These are phyloP conservation scores for Drosophila ohnishii DNA, from an alignment of 1,140 invertebrate species.

Conservation along the genomic window DNA sequence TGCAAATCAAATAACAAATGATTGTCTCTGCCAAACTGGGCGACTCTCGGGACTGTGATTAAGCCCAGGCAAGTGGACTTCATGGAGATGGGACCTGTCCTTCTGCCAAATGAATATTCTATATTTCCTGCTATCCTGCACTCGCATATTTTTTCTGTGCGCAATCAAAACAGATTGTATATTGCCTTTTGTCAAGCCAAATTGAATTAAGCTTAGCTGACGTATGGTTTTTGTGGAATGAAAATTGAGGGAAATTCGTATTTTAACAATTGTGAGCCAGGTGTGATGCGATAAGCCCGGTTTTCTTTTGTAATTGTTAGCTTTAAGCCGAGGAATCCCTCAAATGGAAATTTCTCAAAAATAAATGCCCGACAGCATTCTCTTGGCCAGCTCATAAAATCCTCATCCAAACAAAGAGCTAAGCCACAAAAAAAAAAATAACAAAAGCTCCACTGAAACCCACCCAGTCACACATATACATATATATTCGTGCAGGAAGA, in stretches of 20 bases:
- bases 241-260: slow-evolving; percentile 16
- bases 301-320: slow-evolving; percentile 37
- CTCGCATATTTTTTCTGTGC: slow-evolving; percentile 13
- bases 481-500: slow-evolving; percentile 19
- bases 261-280: slow-evolving; percentile 14
- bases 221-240: slow-evolving; percentile 27
- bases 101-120: slow-evolving; percentile 55
- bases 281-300: slow-evolving; percentile 40
- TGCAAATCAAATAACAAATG: slow-evolving; percentile 76
- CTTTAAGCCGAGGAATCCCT: slow-evolving; percentile 13
- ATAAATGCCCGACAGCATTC: slow-evolving; percentile 12
- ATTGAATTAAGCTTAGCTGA: slow-evolving; percentile 35
- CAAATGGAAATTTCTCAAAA: slow-evolving; percentile 21
- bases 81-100: slow-evolving; percentile 30
- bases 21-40: slow-evolving; percentile 49
- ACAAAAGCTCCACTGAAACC: slow-evolving; percentile 25
- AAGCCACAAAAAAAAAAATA: slow-evolving; percentile 32
- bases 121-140: slow-evolving; percentile 13
- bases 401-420: slow-evolving; percentile 27
- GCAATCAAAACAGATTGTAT: slow-evolving; percentile 41
- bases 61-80: slow-evolving; percentile 45
- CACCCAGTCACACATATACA: not conserved
- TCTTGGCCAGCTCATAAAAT: slow-evolving; percentile 41
- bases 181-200: slow-evolving; percentile 18
- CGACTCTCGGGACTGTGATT: slow-evolving; percentile 55